phyloP scores from a whole-genome alignment of 92 coral and sea anemone species.

The Zoanthus gigantus region DNA sequence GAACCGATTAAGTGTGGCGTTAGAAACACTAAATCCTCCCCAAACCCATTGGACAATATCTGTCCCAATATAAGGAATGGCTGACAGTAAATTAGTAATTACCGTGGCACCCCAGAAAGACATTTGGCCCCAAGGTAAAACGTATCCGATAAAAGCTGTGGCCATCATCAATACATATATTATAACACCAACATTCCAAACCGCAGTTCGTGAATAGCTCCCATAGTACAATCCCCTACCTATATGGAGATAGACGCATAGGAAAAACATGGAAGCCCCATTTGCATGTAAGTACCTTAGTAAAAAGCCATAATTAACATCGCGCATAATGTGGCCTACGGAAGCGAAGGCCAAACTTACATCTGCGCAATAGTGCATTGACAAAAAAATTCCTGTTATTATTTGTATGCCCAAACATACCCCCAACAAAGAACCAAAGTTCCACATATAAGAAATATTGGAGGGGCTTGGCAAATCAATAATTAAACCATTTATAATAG shows the following conservation, averaged over 20 bases:
- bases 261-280: conserved; percentile 59
- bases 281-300: conserved; percentile 54
- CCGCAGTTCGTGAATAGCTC: conserved; percentile 48
- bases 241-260: conserved; percentile 57
- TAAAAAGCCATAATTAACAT: conserved; percentile 55
- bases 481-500: conserved; percentile 77
- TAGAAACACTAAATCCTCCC: conserved; percentile 66
- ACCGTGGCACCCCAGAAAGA: conserved; percentile 71
- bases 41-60: conserved; percentile 67
- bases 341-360: conserved; percentile 52
- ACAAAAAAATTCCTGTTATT: conserved; percentile 53
- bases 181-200: conserved; percentile 75
- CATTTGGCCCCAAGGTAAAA: conserved; percentile 71
- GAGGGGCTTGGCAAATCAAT: conserved; percentile 88
- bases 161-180: conserved; percentile 67
- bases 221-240: conserved; percentile 69
- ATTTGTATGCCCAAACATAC: conserved; percentile 51
- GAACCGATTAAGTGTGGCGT: conserved; percentile 66
- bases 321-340: conserved; percentile 59
- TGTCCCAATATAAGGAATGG: conserved; percentile 61
- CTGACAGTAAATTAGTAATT: conserved; percentile 61
- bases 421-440: conserved; percentile 70
- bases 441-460: conserved; percentile 89
- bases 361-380: conserved; percentile 63
- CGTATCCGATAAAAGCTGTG: conserved; percentile 66